Conservation (phyloP, 1,140 invertebrate genomes). For the Heliothis subflexa region DNA sequence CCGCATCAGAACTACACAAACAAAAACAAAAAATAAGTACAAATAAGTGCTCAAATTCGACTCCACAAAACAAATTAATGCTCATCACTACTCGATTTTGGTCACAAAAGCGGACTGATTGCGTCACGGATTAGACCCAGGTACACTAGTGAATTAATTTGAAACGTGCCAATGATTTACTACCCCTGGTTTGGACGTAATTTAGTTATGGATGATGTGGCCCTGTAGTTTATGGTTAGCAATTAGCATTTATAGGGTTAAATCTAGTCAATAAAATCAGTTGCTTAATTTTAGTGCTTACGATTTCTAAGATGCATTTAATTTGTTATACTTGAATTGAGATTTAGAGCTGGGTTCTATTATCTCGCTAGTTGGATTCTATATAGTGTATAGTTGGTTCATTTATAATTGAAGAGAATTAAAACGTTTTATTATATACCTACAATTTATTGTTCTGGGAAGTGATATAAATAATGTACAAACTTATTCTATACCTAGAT, state of each 20-base stretch:
- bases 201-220: conserved; percentile 71
- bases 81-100: conserved; percentile 53
- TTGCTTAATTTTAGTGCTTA: neutral
- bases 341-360: no score
- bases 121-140: conserved; percentile 62
- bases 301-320: neutral
- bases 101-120: conserved; percentile 67
- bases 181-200: conserved; percentile 67
- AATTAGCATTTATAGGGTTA: conserved; percentile 56
- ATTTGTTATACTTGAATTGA: neutral
- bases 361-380: no score
- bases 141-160: conserved; percentile 77
- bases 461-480: no score
- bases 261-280: conserved; percentile 13
- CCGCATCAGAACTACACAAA: no score
- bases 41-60: neutral
- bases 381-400: no score
- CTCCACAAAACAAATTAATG: neutral
- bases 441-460: no score
- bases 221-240: conserved; percentile 57
- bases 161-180: conserved; percentile 79
- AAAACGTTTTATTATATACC: no score
- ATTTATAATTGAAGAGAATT: no score
- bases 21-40: neutral
- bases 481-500: no score